Evolutionary conservation across 2,888 invertebrate genomes (phyloP).

Genomic region (Drosophila neutralis): DNA sequence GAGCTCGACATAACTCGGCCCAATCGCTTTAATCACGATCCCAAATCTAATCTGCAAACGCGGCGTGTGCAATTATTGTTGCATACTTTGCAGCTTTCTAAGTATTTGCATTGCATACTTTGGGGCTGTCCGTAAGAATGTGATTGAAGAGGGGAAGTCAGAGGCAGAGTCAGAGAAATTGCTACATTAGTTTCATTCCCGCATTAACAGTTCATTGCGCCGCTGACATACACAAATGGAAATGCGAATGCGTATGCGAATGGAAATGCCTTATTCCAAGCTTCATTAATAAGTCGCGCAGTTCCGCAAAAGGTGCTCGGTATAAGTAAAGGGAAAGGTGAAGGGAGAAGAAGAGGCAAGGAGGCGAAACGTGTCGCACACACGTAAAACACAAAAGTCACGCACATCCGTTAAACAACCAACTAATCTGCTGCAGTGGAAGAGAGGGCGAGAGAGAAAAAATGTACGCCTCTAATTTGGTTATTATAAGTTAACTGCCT

Average conservation of each 20-base stretch:
- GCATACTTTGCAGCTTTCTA: slow-evolving; percentile 47
- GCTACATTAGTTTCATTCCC: slow-evolving; percentile 22
- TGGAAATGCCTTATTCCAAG: slow-evolving; percentile 44
- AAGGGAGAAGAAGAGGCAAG: not conserved
- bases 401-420: slow-evolving; percentile 65
- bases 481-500: slow-evolving; percentile 47
- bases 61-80: not conserved
- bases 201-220: slow-evolving; percentile 60
- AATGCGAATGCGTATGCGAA: slow-evolving; percentile 35
- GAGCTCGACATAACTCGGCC: not conserved
- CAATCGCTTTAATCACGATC: not conserved
- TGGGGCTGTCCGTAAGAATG: slow-evolving; percentile 1
- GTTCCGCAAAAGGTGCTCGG: slow-evolving; percentile 54
- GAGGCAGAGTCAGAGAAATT: not conserved
- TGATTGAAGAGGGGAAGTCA: too few relatives aligned
- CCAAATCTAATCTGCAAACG: slow-evolving; percentile 3
- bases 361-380: slow-evolving; percentile 54
- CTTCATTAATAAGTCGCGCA: slow-evolving; percentile 65
- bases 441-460: slow-evolving; percentile 3
- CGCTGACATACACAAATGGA: slow-evolving; percentile 42
- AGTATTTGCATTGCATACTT: slow-evolving; percentile 39
- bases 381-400: slow-evolving; percentile 70
- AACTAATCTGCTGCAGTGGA: slow-evolving; percentile 16
- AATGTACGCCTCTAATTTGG: slow-evolving; percentile 52
- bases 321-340: not conserved